phyloP scores from a whole-genome alignment of 2,888 invertebrate species.

The Miltochrista miniata region DNA sequence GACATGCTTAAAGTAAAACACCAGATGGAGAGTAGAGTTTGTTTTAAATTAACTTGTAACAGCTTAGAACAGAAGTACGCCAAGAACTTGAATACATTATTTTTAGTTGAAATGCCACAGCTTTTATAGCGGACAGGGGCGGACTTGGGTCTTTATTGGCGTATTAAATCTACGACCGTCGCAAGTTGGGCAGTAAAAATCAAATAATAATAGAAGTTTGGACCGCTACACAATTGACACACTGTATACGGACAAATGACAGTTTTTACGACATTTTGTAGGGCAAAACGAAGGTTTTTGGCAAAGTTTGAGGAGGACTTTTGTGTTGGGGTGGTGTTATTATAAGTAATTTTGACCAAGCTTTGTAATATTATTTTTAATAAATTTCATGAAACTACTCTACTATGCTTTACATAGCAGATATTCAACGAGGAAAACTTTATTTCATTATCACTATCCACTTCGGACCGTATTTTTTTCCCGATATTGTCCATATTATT shows the following conservation, averaged over 20 bases:
- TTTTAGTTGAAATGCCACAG: constrained; percentile 13
- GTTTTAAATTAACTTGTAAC: too few relatives aligned
- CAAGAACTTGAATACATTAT: constrained; percentile 10
- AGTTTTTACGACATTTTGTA: constrained; percentile 13
- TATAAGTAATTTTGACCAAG: too few relatives aligned
- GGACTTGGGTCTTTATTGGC: constrained; percentile 24
- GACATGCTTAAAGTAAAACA: too few relatives aligned
- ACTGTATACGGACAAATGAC: constrained; percentile 12
- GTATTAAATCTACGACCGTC: constrained; percentile 35
- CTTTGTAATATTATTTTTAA: too few relatives aligned
- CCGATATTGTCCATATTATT: too few relatives aligned
- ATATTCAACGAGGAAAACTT: too few relatives aligned
- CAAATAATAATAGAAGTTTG: constrained; percentile 34
- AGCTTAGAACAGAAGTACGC: not conserved
- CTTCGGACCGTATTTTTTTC: too few relatives aligned
- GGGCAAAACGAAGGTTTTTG: not conserved
- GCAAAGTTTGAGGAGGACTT: not conserved
- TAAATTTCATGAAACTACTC: too few relatives aligned
- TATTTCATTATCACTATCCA: too few relatives aligned
- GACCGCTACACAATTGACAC: constrained; percentile 22
- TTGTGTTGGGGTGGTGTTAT: too few relatives aligned
- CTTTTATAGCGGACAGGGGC: constrained; percentile 23
- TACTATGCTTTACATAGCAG: too few relatives aligned
- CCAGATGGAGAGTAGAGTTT: not conserved
- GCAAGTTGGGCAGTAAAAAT: constrained; percentile 40